Percentiles rank a stretch among this genome's conserved stretches.
Evolutionary conservation across 2,797 vertebrate species (phyloP).

Genomic region (Enteromius viviparus): DNA sequence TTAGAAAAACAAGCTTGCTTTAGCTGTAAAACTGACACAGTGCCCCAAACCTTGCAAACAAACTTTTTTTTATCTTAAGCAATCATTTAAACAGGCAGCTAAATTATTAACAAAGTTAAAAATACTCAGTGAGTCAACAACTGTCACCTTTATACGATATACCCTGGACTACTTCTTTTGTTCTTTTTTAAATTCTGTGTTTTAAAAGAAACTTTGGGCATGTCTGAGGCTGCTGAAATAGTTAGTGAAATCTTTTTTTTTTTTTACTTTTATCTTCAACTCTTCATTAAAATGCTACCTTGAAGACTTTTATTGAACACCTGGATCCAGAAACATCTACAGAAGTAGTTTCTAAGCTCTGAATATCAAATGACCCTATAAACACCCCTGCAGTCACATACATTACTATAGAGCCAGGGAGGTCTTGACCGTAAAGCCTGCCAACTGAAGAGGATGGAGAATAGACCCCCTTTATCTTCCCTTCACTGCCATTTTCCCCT

Average conservation of each 20-base stretch:
- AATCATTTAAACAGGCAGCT: slow-evolving; percentile 8
- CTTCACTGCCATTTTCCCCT: slow-evolving; percentile 38
- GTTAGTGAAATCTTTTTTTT: background rate
- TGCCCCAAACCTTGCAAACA: background rate
- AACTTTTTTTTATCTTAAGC: background rate
- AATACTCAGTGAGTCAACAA: background rate
- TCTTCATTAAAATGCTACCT: background rate
- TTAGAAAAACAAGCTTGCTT: background rate
- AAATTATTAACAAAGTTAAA: slow-evolving; percentile 1
- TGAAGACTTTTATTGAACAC: background rate
- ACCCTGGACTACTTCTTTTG: background rate
- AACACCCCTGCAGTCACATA: background rate
- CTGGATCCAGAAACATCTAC: background rate
- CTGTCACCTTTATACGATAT: background rate
- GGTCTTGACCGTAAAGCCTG: background rate
- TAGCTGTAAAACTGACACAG: background rate
- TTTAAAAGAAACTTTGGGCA: background rate
- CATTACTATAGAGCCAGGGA: background rate
- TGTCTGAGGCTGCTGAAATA: background rate
- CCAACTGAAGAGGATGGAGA: slow-evolving; percentile 32
- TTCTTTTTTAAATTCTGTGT: background rate
- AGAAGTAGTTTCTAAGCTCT: background rate
- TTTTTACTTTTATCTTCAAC: no score
- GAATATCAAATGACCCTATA: background rate
- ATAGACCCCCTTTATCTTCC: slow-evolving; percentile 54